Conservation (phyloP, 2,113 vertebrate species). For the Corythoichthys intestinalis region DNA sequence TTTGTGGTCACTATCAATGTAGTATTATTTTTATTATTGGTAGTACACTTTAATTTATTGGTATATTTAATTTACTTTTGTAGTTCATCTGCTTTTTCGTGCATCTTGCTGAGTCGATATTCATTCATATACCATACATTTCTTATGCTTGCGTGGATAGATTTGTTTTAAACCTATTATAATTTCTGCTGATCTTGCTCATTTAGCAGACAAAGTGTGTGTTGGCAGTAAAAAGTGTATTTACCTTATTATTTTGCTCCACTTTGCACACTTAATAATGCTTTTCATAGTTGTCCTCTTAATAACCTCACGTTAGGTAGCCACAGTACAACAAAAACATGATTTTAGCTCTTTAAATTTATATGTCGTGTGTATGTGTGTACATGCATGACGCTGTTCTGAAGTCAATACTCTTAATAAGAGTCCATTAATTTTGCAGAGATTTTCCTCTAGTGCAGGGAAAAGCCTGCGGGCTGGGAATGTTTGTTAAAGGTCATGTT, state of each 20-base stretch:
- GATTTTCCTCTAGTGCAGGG: constrained; percentile 29
- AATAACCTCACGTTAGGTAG: not conserved
- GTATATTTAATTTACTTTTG: no score
- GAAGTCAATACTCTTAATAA: constrained; percentile 14
- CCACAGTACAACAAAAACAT: not conserved
- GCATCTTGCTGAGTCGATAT: no score
- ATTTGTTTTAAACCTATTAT: not conserved
- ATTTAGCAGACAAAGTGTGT: not conserved
- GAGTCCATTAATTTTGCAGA: constrained; percentile 43
- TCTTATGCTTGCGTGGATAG: not conserved
- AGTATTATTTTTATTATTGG: no score
- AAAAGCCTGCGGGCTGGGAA: constrained; percentile 29
- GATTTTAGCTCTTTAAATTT: not conserved
- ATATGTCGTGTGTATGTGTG: not conserved
- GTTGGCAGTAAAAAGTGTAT: not conserved
- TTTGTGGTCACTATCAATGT: no score
- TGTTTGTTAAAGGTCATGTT: constrained; percentile 48
- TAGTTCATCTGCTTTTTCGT: no score
- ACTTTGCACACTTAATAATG: not conserved
- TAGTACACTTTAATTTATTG: no score
- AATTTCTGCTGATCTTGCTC: not conserved
- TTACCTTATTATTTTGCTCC: not conserved
- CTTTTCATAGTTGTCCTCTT: not conserved
- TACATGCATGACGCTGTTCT: constrained; percentile 1
- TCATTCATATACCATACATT: not conserved